Evolutionary conservation across 2,888 invertebrate species (phyloP).

Genomic region (Tachina lurida): DNA sequence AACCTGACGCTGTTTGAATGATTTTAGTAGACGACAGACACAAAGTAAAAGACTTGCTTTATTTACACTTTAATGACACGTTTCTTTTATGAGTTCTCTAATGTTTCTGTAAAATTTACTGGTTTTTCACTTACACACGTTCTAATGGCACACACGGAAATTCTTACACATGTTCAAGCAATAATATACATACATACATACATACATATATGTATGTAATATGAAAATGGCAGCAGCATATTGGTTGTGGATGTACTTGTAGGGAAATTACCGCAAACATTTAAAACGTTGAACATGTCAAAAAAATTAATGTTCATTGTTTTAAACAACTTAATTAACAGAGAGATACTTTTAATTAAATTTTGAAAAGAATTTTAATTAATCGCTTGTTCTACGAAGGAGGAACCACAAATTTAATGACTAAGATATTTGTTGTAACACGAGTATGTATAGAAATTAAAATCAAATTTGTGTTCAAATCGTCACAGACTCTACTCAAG

Average conservation of each 20-base stretch:
- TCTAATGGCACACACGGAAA: not conserved
- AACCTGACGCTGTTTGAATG: slow-evolving; percentile 54
- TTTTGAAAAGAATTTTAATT: slow-evolving; percentile 7
- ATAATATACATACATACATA: no score
- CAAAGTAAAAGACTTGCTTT: slow-evolving; percentile 25
- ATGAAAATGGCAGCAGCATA: not conserved
- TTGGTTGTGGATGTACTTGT: not conserved
- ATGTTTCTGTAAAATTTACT: not conserved
- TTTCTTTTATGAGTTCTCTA: slow-evolving; percentile 30
- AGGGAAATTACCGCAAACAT: slow-evolving; percentile 3
- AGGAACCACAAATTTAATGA: not conserved
- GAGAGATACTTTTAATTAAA: slow-evolving; percentile 50
- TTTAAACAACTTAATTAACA: slow-evolving; percentile 59
- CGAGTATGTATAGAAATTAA: no score
- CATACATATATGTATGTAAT: no score
- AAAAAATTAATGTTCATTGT: slow-evolving; percentile 53
- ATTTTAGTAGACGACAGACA: slow-evolving; percentile 13
- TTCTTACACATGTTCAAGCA: not conserved
- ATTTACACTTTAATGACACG: slow-evolving; percentile 46
- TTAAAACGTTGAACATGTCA: slow-evolving; percentile 20
- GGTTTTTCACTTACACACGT: not conserved
- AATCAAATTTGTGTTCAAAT: no score
- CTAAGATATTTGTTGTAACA: not conserved
- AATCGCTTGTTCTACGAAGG: not conserved
- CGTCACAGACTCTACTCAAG: no score